Percentiles rank a stretch among this genome's conserved stretches.
phyloP scores from a whole-genome alignment of 2,888 invertebrate genomes.

The Ophion ellenae region DNA sequence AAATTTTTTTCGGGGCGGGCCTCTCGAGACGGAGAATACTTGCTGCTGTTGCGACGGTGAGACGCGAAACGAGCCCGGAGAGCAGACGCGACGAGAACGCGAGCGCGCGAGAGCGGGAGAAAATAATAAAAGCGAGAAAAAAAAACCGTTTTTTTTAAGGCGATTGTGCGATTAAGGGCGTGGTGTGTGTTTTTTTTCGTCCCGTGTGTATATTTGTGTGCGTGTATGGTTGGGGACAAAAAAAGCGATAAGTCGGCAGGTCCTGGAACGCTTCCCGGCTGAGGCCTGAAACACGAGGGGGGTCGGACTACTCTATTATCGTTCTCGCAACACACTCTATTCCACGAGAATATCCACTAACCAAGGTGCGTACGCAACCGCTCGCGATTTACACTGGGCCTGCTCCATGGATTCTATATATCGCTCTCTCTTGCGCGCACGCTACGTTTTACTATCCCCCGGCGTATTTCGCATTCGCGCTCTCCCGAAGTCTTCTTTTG shows the following conservation, averaged over 20 bases:
- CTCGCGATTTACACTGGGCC: slow-evolving; percentile 93
- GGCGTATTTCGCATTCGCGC: slow-evolving; percentile 66
- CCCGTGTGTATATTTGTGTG: slow-evolving; percentile 23
- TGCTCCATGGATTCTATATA: slow-evolving; percentile 88
- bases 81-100: slow-evolving; percentile 38
- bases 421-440: slow-evolving; percentile 21
- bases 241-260: slow-evolving; percentile 18
- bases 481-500: slow-evolving; percentile 70
- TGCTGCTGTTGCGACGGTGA: slow-evolving; percentile 42
- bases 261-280: slow-evolving; percentile 73
- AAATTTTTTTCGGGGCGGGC: slow-evolving; percentile 24
- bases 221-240: background rate
- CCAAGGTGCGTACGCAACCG: slow-evolving; percentile 97
- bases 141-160: background rate
- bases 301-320: slow-evolving; percentile 35
- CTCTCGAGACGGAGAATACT: slow-evolving; percentile 16
- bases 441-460: slow-evolving; percentile 42
- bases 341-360: slow-evolving; percentile 61
- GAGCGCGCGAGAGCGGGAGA: slow-evolving; percentile 40
- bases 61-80: slow-evolving; percentile 42
- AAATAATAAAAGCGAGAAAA: slow-evolving; percentile 33
- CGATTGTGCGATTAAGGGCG: slow-evolving; percentile 61
- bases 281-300: slow-evolving; percentile 70
- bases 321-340: slow-evolving; percentile 71
- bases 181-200: slow-evolving; percentile 55